phyloP scores from a whole-genome alignment of 2,797 vertebrate species.

The Paguma larvata region DNA sequence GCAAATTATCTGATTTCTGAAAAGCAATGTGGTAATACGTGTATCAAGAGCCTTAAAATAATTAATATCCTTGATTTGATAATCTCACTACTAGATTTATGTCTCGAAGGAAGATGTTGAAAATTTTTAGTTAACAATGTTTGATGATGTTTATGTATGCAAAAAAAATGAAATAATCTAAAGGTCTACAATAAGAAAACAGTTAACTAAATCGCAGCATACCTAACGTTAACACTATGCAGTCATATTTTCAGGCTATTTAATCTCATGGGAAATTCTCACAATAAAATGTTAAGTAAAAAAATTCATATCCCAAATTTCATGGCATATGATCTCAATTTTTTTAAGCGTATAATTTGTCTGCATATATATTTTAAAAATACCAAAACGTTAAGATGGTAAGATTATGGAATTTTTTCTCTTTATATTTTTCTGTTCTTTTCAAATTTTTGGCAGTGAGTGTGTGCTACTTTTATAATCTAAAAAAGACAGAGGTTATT shows the following conservation, averaged over 20 bases:
- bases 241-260: not conserved
- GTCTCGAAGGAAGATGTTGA: not conserved
- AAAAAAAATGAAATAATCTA: not conserved
- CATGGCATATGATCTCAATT: not conserved
- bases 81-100: not conserved
- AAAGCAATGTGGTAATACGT: not conserved
- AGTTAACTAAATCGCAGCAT: not conserved
- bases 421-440: conserved; percentile 47
- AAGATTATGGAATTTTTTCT: conserved; percentile 32
- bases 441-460: conserved; percentile 48
- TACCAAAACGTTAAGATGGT: conserved; percentile 30
- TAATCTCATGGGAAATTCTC: conserved; percentile 9
- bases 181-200: not conserved
- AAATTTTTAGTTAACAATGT: conserved; percentile 22
- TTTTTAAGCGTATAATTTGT: not conserved
- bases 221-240: not conserved
- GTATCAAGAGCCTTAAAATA: conserved; percentile 18
- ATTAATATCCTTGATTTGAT: not conserved
- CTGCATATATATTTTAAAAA: not conserved
- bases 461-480: conserved; percentile 30
- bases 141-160: not conserved
- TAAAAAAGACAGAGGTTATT: not conserved
- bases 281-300: conserved; percentile 20
- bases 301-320: not conserved
- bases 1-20: conserved; percentile 29